phyloP scores from a whole-genome alignment of 2,888 invertebrate species.

The Phasia obesa region DNA sequence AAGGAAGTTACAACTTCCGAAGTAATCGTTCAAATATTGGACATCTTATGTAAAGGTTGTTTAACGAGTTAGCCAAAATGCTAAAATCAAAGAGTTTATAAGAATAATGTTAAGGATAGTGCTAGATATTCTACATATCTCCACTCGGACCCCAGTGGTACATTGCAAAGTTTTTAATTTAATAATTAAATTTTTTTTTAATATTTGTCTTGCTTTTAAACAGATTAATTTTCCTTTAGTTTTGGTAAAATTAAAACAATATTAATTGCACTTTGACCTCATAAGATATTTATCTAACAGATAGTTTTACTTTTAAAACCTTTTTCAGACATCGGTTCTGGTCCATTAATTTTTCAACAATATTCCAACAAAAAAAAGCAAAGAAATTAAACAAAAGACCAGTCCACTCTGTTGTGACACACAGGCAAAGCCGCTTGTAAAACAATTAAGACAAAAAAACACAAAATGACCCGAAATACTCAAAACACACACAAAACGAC shows the following conservation, averaged over 20 bases:
- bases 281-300: constrained; percentile 26
- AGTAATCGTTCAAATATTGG: too few species aligned
- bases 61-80: too few species aligned
- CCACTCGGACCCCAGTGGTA: too few species aligned
- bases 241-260: background rate
- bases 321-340: constrained; percentile 51
- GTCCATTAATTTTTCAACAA: constrained; percentile 69
- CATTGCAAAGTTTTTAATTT: too few species aligned
- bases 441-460: constrained; percentile 22
- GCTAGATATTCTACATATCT: too few species aligned
- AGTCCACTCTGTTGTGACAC: background rate
- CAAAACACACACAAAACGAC: background rate
- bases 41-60: too few species aligned
- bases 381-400: constrained; percentile 41
- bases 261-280: background rate
- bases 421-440: constrained; percentile 27
- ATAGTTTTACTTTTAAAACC: background rate
- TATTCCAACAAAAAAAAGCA: constrained; percentile 25
- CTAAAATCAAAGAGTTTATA: too few species aligned
- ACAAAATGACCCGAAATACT: constrained; percentile 15
- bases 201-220: too few species aligned
- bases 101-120: too few species aligned
- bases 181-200: too few species aligned
- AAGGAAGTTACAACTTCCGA: too few species aligned
- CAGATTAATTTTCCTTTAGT: too few species aligned